A percentile compares a stretch with the other conserved stretches of the same genome.
These are phyloP conservation scores for Pectinophora gossypiella DNA, from an alignment of 1,140 invertebrate genomes.

Conservation along the genomic window DNA sequence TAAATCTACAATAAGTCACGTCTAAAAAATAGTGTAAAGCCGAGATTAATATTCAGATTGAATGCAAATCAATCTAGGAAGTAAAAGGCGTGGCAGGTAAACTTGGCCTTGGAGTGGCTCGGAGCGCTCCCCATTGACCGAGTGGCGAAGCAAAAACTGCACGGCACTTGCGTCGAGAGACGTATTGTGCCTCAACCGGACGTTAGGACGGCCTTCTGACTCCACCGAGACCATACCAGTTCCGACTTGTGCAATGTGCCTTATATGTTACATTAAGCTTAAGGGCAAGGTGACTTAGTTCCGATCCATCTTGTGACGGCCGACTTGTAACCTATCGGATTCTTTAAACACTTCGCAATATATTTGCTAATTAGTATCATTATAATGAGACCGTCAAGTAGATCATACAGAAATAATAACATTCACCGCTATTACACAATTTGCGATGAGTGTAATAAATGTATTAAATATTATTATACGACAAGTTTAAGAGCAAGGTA, in stretches of 20 bases:
- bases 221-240: constrained; percentile 29
- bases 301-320: not conserved
- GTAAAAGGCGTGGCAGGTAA: constrained; percentile 19
- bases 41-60: too few species aligned
- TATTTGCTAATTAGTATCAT: too few species aligned
- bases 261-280: not conserved
- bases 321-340: not conserved
- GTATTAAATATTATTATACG: not conserved
- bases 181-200: constrained; percentile 28
- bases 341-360: too few species aligned
- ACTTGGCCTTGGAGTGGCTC: constrained; percentile 16
- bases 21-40: too few species aligned
- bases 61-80: too few species aligned
- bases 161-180: constrained; percentile 18
- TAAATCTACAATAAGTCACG: too few species aligned
- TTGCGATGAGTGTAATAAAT: too few species aligned
- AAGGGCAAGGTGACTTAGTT: not conserved
- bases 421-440: too few species aligned
- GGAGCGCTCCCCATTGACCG: not conserved
- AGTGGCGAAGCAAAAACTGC: constrained; percentile 23
- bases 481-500: not conserved
- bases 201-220: constrained; percentile 19
- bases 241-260: constrained; percentile 21
- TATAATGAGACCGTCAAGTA: too few species aligned
- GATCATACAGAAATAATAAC: too few species aligned